Conservation (phyloP, 37 sponge, comb jelly and placozoan species). For the Bolinopsis microptera region DNA sequence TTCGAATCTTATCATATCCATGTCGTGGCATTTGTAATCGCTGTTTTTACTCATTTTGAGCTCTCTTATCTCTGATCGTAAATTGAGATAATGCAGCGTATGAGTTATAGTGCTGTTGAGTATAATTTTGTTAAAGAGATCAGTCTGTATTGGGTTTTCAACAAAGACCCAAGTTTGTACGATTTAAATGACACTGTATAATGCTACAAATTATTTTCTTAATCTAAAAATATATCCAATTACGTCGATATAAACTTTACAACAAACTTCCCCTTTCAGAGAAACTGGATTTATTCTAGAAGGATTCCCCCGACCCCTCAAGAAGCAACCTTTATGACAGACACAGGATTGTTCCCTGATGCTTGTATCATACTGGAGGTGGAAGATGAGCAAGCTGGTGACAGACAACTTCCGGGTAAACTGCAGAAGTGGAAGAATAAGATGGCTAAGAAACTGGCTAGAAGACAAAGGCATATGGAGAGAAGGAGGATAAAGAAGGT, state of each 20-base stretch:
- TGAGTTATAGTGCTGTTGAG: no score
- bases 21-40: no score
- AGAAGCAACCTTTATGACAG: slow-evolving; percentile 74
- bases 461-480: slow-evolving; percentile 11
- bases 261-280: slow-evolving; percentile 65
- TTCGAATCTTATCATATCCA: background rate
- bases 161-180: no score
- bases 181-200: no score
- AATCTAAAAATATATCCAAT: no score
- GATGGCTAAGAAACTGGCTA: slow-evolving; percentile 71
- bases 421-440: slow-evolving; percentile 79
- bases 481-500: slow-evolving; percentile 25
- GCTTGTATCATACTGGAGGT: slow-evolving; percentile 76
- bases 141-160: no score
- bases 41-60: no score
- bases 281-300: slow-evolving; percentile 92
- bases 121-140: no score
- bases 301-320: slow-evolving; percentile 84
- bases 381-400: slow-evolving; percentile 73
- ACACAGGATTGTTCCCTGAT: slow-evolving; percentile 84
- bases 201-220: no score
- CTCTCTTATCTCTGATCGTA: no score
- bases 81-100: no score
- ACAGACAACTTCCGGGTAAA: slow-evolving; percentile 74
- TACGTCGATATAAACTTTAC: no score